phyloP scores from a whole-genome alignment of 1,140 invertebrate genomes.

The Ctenoplectra terminalis region DNA sequence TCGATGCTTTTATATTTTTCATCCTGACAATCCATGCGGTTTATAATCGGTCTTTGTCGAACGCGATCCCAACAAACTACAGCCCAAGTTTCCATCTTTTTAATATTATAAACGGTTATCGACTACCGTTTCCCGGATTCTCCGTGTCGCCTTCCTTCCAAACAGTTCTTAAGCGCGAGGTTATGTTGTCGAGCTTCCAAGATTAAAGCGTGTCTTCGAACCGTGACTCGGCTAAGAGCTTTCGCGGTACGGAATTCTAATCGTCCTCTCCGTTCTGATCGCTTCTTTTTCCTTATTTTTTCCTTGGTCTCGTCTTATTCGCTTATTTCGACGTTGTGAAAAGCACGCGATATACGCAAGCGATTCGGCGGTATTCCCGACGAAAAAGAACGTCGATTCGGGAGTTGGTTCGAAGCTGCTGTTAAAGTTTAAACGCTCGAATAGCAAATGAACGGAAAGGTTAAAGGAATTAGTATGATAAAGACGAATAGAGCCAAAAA shows the following conservation, averaged over 20 bases:
- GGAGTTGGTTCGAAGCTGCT: no score
- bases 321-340: constrained; percentile 50
- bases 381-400: no score
- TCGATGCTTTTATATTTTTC: no score
- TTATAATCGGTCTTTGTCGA: no score
- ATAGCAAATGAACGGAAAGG: no score
- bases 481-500: not conserved
- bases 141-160: constrained; percentile 17
- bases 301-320: not conserved
- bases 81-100: not conserved
- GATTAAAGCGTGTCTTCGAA: constrained; percentile 75
- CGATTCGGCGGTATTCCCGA: not conserved
- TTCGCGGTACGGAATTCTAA: constrained; percentile 69
- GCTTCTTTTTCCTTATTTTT: not conserved
- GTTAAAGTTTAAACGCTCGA: no score
- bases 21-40: no score
- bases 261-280: constrained; percentile 51
- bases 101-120: constrained; percentile 28
- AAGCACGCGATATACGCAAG: constrained; percentile 10
- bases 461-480: constrained; percentile 21
- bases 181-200: constrained; percentile 74
- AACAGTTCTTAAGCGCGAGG: constrained; percentile 62
- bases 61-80: not conserved
- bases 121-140: constrained; percentile 4
- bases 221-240: constrained; percentile 64